Conservation (phyloP, 2,797 vertebrate species). For the Rhinella marina region DNA sequence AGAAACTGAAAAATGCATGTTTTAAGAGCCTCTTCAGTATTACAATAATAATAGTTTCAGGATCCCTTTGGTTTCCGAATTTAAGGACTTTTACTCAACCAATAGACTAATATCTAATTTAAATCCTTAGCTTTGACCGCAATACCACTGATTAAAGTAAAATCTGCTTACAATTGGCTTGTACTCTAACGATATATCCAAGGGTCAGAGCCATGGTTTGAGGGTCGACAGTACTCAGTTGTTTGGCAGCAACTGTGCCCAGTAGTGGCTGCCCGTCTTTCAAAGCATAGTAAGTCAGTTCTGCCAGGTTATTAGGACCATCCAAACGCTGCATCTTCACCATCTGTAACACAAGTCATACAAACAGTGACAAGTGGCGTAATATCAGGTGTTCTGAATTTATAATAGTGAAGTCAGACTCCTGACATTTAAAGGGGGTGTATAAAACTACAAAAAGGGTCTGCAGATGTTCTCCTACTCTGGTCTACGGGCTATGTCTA, state of each 20-base stretch:
- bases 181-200: slow-evolving; percentile 94
- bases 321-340: slow-evolving; percentile 89
- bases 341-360: slow-evolving; percentile 79
- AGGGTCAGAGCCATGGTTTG: slow-evolving; percentile 96
- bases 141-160: background rate
- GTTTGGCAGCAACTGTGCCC: slow-evolving; percentile 92
- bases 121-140: background rate
- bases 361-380: background rate
- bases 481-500: background rate
- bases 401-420: background rate
- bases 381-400: background rate
- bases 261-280: slow-evolving; percentile 84
- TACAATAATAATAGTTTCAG: background rate
- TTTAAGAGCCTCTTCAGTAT: background rate
- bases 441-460: background rate
- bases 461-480: background rate
- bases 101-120: background rate
- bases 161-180: slow-evolving; percentile 90
- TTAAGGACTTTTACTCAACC: background rate
- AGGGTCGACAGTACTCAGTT: slow-evolving; percentile 94
- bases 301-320: slow-evolving; percentile 89
- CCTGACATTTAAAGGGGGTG: background rate
- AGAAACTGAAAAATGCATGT: background rate
- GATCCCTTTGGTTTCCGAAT: background rate
- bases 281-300: slow-evolving; percentile 94